A percentile compares a stretch with the other conserved stretches of the same genome.
These are phyloP conservation scores for Xiphias gladius DNA, from an alignment of 2,113 vertebrate genomes.

Conservation along the genomic window DNA sequence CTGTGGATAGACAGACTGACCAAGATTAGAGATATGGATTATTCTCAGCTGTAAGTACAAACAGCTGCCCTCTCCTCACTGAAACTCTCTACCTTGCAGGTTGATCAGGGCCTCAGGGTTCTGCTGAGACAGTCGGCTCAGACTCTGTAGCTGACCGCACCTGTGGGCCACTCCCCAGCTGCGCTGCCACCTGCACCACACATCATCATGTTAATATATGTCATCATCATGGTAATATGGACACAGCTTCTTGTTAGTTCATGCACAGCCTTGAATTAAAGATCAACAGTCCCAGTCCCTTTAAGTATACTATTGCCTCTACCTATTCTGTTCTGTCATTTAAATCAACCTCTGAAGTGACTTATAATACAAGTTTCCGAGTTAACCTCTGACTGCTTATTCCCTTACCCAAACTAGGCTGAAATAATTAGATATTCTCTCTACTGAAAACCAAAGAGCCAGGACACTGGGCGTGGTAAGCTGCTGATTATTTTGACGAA, in stretches of 20 bases:
- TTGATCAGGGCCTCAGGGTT: conserved; percentile 87
- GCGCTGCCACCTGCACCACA: conserved; percentile 92
- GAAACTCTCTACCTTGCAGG: conserved; percentile 87
- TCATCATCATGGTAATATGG: neutral
- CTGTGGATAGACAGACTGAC: neutral
- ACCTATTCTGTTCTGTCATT: neutral
- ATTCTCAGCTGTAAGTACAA: no score
- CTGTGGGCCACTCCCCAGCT: conserved; percentile 95
- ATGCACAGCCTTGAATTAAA: neutral
- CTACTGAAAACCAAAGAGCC: neutral
- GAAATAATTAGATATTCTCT: neutral
- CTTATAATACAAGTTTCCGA: no score
- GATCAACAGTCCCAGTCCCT: neutral
- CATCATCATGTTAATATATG: neutral
- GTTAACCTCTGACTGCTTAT: neutral
- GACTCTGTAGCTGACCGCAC: conserved; percentile 93
- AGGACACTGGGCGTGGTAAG: neutral
- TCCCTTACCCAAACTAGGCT: neutral
- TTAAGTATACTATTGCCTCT: neutral
- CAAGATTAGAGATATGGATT: no score
- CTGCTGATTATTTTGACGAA: neutral
- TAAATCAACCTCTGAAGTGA: neutral
- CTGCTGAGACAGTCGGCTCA: conserved; percentile 91
- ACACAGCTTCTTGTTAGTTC: no score
- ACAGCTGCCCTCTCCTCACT: neutral